Base-by-base conservation (phyloP, 2,888 invertebrate genomes). In the Melangyna quadrimaculata region DNA sequence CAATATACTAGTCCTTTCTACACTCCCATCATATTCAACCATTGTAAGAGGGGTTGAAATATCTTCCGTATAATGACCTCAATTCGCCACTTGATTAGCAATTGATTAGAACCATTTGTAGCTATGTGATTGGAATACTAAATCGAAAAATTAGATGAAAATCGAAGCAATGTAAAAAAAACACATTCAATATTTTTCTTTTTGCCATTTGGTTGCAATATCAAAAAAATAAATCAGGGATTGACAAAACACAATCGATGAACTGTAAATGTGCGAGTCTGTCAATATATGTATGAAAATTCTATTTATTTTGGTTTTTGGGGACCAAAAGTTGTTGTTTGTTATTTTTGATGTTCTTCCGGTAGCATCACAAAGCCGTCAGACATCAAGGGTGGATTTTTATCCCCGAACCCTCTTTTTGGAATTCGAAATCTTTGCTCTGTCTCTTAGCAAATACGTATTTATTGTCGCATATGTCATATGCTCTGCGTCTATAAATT, bases 381-480 rank as follows among this genome's bases (percentile, higher is more conserved):
- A 12, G 12, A 37, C 14, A 35, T 2, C 40, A 48, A 22, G 83
- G 53, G 65, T 79, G 40, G 24, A 67, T 35, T 53, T 63, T 24
- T 65, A 8, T 35, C 6, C 22, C 22, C 27, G 29, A 55, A 74
- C 71, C 79, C 79, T 53, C 40, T 32, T 32, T 24, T 32, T 45
- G 19, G 24, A 32, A 45, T 65, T 55, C 45, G 55, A 40, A 73
- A 27, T 71, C 63, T 61, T 19, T 51, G n/a, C n/a, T n/a, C 22
- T 22, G 37, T 57, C 45, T 53, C 12, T 70, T 43, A 9, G 75
- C 29, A 80, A 80, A 81, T 77, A 6, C 14, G 7, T 6, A 48
- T 22, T 5, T 75, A 61, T 71, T 77, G 82, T 80, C 87, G 82
- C 87, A 87, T 87, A 87, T 87, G 87, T 87, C 88, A 88, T 88